These are phyloP conservation scores for Chloropsis cyanopogon DNA, from an alignment of 2,113 vertebrate genomes.

Conservation along the genomic window DNA sequence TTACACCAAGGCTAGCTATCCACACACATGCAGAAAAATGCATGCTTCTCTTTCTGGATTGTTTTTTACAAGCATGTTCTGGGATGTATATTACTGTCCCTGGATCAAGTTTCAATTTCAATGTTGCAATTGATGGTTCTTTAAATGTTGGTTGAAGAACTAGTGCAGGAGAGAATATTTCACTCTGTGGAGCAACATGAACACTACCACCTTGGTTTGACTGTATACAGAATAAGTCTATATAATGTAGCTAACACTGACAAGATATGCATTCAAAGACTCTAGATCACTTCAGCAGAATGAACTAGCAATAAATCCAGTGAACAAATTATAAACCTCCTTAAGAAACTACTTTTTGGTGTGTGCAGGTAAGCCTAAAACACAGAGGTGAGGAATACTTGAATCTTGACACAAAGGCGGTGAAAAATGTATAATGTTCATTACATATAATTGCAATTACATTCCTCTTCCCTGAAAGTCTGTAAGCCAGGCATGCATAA, in stretches of 20 bases:
- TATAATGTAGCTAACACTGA: neutral
- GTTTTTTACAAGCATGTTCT: neutral
- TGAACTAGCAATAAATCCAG: neutral
- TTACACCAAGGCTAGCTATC: neutral
- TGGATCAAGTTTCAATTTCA: neutral
- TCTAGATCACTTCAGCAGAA: neutral
- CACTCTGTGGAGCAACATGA: neutral
- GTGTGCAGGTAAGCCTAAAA: neutral
- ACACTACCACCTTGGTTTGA: neutral
- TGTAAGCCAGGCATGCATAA: neutral
- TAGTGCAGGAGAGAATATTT: neutral
- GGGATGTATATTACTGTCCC: neutral
- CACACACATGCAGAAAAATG: neutral
- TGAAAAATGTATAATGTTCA: accelerated
- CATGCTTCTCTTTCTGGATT: neutral
- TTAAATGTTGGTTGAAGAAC: constrained; percentile 5
- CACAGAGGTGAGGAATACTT: neutral
- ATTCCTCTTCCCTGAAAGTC: neutral
- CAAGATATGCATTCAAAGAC: neutral
- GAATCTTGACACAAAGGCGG: neutral
- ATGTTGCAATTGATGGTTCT: neutral
- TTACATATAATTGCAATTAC: neutral
- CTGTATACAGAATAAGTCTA: neutral
- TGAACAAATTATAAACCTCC: neutral
- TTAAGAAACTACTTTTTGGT: neutral